A percentile compares a stretch with the other conserved stretches of the same genome.
phyloP scores from a whole-genome alignment of 2,113 vertebrate genomes.

The Anolis sagrei region DNA sequence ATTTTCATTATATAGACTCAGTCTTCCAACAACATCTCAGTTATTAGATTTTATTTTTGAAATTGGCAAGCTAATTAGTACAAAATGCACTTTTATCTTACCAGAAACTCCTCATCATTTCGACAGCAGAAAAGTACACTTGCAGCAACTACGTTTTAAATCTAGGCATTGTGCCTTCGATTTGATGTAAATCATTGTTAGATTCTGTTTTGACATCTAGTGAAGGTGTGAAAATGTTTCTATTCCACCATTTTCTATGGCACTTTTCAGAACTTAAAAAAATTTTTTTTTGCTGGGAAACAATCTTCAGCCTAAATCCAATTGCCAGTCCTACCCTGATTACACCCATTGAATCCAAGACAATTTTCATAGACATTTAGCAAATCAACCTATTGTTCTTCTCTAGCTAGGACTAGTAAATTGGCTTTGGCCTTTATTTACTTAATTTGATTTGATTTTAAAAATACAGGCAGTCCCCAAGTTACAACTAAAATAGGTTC shows the following conservation, averaged over 20 bases:
- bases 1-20: background rate
- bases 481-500: too few species aligned
- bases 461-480: too few species aligned
- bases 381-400: too few species aligned
- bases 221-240: background rate
- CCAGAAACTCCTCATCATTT: background rate
- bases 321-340: too few species aligned
- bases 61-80: constrained; percentile 10
- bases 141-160: background rate
- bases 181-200: background rate
- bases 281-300: too few species aligned
- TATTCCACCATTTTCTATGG: background rate
- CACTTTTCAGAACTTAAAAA: too few species aligned
- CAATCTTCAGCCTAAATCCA: too few species aligned
- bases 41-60: background rate
- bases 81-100: background rate
- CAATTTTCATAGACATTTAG: too few species aligned
- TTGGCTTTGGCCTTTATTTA: too few species aligned
- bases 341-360: too few species aligned
- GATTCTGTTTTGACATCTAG: background rate
- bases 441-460: too few species aligned
- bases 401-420: too few species aligned
- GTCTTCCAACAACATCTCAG: background rate
- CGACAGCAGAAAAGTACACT: background rate
- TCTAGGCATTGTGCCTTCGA: background rate